These are phyloP conservation scores for Halcyon senegalensis DNA, from an alignment of 2,113 vertebrate genomes.

Conservation along the genomic window DNA sequence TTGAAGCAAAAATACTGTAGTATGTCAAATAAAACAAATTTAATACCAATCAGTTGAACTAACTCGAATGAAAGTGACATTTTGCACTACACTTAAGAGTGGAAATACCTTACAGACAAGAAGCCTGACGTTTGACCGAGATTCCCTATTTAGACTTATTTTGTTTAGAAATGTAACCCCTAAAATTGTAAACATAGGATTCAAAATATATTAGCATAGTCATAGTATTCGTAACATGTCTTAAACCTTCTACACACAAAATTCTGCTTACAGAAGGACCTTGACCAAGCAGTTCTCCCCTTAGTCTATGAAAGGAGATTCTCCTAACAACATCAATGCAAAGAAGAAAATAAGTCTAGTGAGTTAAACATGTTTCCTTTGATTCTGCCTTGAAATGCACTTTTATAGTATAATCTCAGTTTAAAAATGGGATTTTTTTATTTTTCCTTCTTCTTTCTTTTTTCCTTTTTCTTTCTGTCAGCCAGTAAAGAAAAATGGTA, in stretches of 20 bases:
- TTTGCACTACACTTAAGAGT: constrained; percentile 39
- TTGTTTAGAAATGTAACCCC: constrained; percentile 32
- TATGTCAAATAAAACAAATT: constrained; percentile 56
- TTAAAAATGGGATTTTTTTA: background rate
- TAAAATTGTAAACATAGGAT: constrained; percentile 11
- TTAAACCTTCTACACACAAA: background rate
- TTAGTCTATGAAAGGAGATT: background rate
- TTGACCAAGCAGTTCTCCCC: background rate
- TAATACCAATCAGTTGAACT: constrained; percentile 56
- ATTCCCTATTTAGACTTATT: constrained; percentile 24
- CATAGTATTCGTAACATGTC: background rate
- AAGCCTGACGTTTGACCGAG: constrained; percentile 57
- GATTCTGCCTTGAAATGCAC: background rate
- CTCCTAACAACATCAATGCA: background rate
- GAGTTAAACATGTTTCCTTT: background rate
- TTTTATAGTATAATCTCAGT: background rate
- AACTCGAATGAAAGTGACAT: constrained; percentile 68
- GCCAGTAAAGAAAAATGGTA: background rate
- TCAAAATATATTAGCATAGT: constrained; percentile 34
- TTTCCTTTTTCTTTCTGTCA: background rate
- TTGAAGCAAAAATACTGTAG: constrained; percentile 22
- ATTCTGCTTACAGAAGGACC: constrained; percentile 14
- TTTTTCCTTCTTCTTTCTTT: too few species aligned
- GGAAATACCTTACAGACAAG: constrained; percentile 66
- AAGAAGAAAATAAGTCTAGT: background rate